Evolutionary conservation across 2,888 invertebrate genomes (phyloP).

Genomic region (Ariolimax columbianus): DNA sequence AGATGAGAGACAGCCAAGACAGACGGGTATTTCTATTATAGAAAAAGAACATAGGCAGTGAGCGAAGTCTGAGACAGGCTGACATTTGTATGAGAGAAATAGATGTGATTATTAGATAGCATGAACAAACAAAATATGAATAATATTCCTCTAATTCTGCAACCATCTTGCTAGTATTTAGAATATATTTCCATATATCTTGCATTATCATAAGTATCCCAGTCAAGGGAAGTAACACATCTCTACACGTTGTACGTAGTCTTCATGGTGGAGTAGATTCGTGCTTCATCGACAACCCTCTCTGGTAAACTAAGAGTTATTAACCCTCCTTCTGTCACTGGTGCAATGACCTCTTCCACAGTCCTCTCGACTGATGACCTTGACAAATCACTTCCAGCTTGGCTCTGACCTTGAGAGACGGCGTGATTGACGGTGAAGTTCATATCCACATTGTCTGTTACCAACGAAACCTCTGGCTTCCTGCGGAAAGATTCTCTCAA

Average conservation of each 20-base stretch:
- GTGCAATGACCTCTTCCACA: constrained; percentile 38
- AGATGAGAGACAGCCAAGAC: too few species aligned
- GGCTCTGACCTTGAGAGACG: constrained; percentile 43
- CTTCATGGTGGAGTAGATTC: constrained; percentile 28
- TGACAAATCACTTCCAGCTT: constrained; percentile 39
- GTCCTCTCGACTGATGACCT: constrained; percentile 49
- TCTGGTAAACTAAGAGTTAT: constrained; percentile 42
- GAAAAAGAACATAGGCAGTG: too few species aligned
- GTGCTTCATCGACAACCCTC: constrained; percentile 31
- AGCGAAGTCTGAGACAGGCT: too few species aligned
- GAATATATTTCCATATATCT: too few species aligned
- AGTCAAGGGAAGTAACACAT: too few species aligned
- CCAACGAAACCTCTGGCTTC: constrained; percentile 55
- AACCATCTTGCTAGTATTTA: too few species aligned
- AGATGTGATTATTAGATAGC: too few species aligned
- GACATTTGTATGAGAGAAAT: too few species aligned
- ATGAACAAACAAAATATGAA: too few species aligned
- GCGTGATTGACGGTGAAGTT: constrained; percentile 58
- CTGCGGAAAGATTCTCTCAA: constrained; percentile 44
- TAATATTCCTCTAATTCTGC: too few species aligned
- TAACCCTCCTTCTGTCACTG: constrained; percentile 36
- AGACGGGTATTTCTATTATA: too few species aligned
- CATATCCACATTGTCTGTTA: constrained; percentile 57
- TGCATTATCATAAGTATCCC: too few species aligned
- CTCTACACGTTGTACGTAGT: constrained; percentile 26